Evolutionary conservation across 1,140 invertebrate species (phyloP), one percentile per base, ranked within the genome.

Genomic region (Linepithema humile): DNA sequence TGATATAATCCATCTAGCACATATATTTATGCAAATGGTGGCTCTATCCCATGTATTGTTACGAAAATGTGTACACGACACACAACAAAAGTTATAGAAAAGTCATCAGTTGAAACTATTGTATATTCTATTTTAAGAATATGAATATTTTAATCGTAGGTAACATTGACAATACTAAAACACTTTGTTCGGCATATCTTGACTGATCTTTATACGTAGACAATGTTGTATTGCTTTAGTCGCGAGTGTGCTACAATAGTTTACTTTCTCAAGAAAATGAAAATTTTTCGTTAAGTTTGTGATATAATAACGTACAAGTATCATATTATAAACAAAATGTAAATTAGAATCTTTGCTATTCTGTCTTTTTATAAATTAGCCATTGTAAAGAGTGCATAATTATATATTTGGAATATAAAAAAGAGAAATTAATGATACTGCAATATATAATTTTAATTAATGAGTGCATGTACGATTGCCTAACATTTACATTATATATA

Each of bases 1-100:
- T 93, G 91, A 93, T 93, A 92, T 92, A 92, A 92, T 86, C 86
- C 78, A 85, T 82, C 62, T 89, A 88, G 65, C 64, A 65, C 60
- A 75, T 64, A 87, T 78, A 82, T 65, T 84, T 69, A 72, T 86
- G 87, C 85, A 86, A 91, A 82, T 84, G 89, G 90, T 93, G 91
- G 90, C 92, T 92, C 92, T 92, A 91, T 92, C 86, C 84, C 48
- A 80, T 84, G 50, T 80, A 50, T 80, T 78, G 35, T 69, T 72
- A 80, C 17, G 55, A 55, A 50, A 72, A 70, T 50, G 20, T 73
- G 43, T 43, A 72, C 12, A 70, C 65, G 17, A 73, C 26, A 45
- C 64, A 65, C 40, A 7, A 70, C 38, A 10, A 59, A 77, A 85
- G 62, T 67, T 87, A 6, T 40, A 23, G 60, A 12, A n/a, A 64